Evolutionary conservation across 2,113 vertebrate species (phyloP).

Genomic region (Cynoglossus semilaevis): DNA sequence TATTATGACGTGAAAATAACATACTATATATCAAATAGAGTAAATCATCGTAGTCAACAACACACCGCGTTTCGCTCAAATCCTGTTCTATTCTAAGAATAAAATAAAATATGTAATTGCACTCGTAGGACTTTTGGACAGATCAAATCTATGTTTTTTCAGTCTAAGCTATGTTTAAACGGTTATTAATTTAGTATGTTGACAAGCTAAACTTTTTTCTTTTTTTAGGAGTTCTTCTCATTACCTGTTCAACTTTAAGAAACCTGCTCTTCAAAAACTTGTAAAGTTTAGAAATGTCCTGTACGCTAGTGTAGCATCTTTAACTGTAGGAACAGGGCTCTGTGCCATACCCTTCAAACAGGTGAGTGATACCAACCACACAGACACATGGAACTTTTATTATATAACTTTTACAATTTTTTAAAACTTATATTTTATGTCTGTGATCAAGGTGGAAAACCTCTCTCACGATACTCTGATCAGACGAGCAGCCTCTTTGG

Average conservation of each 20-base stretch:
- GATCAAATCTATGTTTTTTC: no score
- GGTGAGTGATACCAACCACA: slow-evolving; percentile 41
- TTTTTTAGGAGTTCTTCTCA: slow-evolving; percentile 44
- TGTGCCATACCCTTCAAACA: slow-evolving; percentile 74
- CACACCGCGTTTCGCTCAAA: no score
- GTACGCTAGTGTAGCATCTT: slow-evolving; percentile 31
- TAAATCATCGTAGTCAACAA: no score
- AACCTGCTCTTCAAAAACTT: slow-evolving; percentile 23
- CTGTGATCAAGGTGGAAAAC: slow-evolving; percentile 59
- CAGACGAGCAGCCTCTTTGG: slow-evolving; percentile 74
- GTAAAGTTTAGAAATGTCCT: slow-evolving; percentile 33
- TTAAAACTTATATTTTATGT: not conserved
- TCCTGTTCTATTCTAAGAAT: no score
- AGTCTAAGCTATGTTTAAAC: not conserved
- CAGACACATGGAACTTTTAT: not conserved
- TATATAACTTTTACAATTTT: no score
- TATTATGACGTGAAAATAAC: no score
- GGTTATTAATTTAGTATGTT: not conserved
- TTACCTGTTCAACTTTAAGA: slow-evolving; percentile 36
- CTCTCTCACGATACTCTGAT: slow-evolving; percentile 76
- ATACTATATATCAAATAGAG: no score
- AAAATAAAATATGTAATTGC: not conserved
- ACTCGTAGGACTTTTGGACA: not conserved
- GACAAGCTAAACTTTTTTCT: not conserved
- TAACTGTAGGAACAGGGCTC: slow-evolving; percentile 54